A percentile compares a stretch with the other conserved stretches of the same genome.
These are phyloP conservation scores for Montipora sp. DNA, from an alignment of 64 coral and sea anemone species.

Conservation along the genomic window DNA sequence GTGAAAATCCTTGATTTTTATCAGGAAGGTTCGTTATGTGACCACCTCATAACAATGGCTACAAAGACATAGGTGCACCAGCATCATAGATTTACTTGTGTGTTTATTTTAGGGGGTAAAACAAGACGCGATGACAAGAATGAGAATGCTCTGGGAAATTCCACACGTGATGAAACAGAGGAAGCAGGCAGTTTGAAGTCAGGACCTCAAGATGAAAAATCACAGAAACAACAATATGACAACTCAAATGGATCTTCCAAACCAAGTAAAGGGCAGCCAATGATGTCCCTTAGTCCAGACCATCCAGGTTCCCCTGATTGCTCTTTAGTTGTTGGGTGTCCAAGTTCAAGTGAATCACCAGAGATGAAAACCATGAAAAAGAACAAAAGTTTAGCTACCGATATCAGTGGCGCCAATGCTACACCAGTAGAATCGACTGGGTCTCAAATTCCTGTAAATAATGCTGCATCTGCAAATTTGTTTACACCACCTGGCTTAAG, in stretches of 20 bases:
- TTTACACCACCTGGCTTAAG: no score
- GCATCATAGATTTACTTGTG: neutral
- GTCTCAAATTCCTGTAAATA: no score
- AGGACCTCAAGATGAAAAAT: neutral
- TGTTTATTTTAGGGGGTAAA: neutral
- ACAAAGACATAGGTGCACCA: neutral
- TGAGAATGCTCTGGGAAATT: neutral
- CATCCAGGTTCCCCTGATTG: conserved; percentile 13
- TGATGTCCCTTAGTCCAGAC: neutral
- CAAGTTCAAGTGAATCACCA: no score
- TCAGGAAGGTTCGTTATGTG: no score
- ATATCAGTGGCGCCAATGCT: no score
- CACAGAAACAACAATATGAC: neutral
- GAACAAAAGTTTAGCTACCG: no score
- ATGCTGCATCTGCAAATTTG: no score
- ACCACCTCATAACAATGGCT: no score
- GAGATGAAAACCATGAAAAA: no score
- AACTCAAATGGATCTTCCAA: neutral
- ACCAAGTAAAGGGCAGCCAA: neutral
- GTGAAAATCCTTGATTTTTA: no score
- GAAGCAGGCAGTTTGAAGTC: neutral
- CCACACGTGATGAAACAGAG: neutral
- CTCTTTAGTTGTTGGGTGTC: neutral
- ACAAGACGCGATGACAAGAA: neutral
- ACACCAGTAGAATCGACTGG: no score